Conservation (phyloP, 1,140 invertebrate species). For the Zaprionus davidi region DNA sequence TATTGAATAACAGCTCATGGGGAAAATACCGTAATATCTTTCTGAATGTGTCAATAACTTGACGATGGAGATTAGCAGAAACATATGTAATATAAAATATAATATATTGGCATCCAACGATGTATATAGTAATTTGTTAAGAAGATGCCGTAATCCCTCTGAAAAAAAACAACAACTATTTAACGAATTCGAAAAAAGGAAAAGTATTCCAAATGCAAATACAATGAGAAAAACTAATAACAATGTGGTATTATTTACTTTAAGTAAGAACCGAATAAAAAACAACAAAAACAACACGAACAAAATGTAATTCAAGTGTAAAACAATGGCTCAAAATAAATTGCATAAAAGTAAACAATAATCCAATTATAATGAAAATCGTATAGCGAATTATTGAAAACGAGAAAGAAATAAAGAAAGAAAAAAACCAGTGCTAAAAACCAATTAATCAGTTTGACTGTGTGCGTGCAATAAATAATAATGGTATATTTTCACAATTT, state of each 20-base stretch:
- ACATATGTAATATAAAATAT: conserved; percentile 4
- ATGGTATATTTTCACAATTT: neutral
- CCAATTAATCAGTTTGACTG: conserved; percentile 14
- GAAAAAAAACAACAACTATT: conserved; percentile 1
- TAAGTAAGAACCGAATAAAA: conserved; percentile 55
- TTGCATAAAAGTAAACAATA: conserved; percentile 38
- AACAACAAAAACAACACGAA: conserved; percentile 5
- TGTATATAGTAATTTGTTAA: conserved; percentile 60
- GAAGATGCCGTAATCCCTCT: conserved; percentile 5
- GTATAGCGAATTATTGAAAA: conserved; percentile 16
- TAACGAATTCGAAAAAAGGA: conserved; percentile 5
- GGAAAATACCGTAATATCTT: neutral
- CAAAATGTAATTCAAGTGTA: conserved; percentile 26
- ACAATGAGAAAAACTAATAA: conserved; percentile 22
- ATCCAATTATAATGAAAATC: conserved; percentile 22
- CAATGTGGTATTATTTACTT: conserved; percentile 74
- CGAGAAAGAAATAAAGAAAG: neutral
- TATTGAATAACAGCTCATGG: neutral
- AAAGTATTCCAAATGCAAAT: conserved; percentile 9
- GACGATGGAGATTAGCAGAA: neutral
- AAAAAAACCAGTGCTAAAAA: conserved; percentile 7
- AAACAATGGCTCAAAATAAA: conserved; percentile 56
- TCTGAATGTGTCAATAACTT: conserved; percentile 35
- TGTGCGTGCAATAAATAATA: conserved; percentile 10
- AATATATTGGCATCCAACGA: conserved; percentile 11